Evolutionary conservation across 35 echinoderm and acorn worm species (phyloP).

Genomic region (Ophiothrix spiculata): DNA sequence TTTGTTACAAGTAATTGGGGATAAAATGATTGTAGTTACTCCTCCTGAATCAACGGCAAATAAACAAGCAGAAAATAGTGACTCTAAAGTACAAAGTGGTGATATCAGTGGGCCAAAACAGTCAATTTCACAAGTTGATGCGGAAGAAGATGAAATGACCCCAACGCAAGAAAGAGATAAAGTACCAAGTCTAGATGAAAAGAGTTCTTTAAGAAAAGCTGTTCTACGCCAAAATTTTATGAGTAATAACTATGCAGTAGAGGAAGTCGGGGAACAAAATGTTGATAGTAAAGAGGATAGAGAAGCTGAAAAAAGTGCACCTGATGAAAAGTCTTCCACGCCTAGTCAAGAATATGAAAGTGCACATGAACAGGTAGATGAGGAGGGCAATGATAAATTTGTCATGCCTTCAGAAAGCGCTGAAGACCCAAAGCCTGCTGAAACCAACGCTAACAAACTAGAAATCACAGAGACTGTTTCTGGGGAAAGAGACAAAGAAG

Average conservation of each 20-base stretch:
- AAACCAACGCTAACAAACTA: neutral
- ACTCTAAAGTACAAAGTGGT: neutral
- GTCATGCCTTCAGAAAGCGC: neutral
- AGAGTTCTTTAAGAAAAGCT: neutral
- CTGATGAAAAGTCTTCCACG: neutral
- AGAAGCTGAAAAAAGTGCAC: neutral
- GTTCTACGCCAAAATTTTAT: neutral
- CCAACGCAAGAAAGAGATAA: slow-evolving; percentile 11
- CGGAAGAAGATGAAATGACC: neutral
- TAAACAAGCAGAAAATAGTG: neutral
- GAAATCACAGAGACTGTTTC: slow-evolving; percentile 7
- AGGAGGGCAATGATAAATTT: neutral
- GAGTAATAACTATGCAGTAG: neutral
- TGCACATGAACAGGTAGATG: neutral
- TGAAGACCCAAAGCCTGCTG: neutral
- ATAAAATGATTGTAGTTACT: slow-evolving; percentile 23
- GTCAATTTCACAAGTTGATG: neutral
- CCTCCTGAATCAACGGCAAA: slow-evolving; percentile 1
- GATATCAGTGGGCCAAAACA: slow-evolving; percentile 10
- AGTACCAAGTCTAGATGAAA: neutral
- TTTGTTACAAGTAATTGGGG: slow-evolving; percentile 15
- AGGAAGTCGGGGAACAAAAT: neutral
- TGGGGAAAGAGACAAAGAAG: slow-evolving; percentile 7
- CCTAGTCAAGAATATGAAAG: neutral
- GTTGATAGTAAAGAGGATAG: neutral